Evolutionary conservation across 2,888 invertebrate genomes (phyloP).

Genomic region (Papilio elwesi): DNA sequence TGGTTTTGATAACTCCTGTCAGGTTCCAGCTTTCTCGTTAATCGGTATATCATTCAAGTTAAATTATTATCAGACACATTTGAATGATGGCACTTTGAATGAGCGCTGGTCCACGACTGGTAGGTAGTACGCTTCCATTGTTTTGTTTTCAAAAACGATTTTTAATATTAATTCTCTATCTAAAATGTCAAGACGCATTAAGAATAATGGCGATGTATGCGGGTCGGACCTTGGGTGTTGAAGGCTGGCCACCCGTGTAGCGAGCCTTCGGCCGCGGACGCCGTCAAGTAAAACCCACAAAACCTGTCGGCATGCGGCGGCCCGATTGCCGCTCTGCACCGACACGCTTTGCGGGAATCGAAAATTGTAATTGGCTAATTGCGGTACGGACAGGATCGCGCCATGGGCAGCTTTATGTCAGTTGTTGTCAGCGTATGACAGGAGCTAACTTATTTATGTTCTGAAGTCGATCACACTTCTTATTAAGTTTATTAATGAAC

Average conservation of each 20-base stretch:
- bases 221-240: conserved; percentile 45
- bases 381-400: conserved; percentile 51
- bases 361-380: conserved; percentile 76
- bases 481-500: conserved; percentile 4
- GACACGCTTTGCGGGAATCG: conserved; percentile 70
- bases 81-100: conserved; percentile 27
- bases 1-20: conserved; percentile 36
- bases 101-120: conserved; percentile 2
- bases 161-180: conserved; percentile 34
- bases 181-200: conserved; percentile 45
- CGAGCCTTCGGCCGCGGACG: conserved; percentile 51
- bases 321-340: conserved; percentile 50
- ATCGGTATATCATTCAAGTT: conserved; percentile 33
- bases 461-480: conserved; percentile 6
- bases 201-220: conserved; percentile 52
- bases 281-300: conserved; percentile 61
- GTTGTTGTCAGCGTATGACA: conserved; percentile 51
- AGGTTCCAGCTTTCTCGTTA: conserved; percentile 18
- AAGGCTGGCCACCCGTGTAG: conserved; percentile 66
- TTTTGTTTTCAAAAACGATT: conserved; percentile 2
- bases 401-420: conserved; percentile 46
- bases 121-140: conserved; percentile 16
- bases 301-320: conserved; percentile 64
- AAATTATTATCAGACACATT: conserved; percentile 30
- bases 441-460: conserved; percentile 39